Evolutionary conservation across 2,113 vertebrate species (phyloP), one percentile per base, ranked within the genome.

Genomic region (Boleophthalmus pectinirostris): DNA sequence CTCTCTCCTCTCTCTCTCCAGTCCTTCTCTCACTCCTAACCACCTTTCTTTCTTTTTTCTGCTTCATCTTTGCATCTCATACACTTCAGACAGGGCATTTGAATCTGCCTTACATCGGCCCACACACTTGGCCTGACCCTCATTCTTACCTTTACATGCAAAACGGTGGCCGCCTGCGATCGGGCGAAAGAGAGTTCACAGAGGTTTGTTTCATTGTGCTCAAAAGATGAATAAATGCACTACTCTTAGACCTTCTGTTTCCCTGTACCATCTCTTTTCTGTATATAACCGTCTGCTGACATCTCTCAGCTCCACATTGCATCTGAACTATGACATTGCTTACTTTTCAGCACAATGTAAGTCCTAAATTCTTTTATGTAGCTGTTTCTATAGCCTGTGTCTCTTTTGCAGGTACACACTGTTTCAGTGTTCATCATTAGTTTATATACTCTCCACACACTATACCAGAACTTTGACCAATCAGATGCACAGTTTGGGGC

Each of bases 11-110:
- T n/a, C n/a, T n/a, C 78, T 61, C 73, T 46, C 33, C 64, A 61
- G 72, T 72, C 74, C 74, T 24, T 21, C 58, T 16, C 61, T 54
- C 18, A 46, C n/a, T 15, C 45, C 47, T 24, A 25, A 54, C 61
- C 54, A 68, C 68, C 54, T 49, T 74, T 66, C 57, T 49, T 35
- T 33, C 43, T 43, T 73, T 43, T 73, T 66, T 53, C 51, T 64
- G 21, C 24, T 49, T 67, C 61, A 58, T 74, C 69, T 68, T 51
- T 77, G 11, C 51, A 56, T 38, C 63, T 23, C 43, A 47, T 46
- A 21, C 38, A 14, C n/a, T 25, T 63, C 1, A 38, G 60, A 63
- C 29, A 20, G 15, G n/a, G 61, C 61, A 38, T 11, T 63, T 63
- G 25, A 35, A 38, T 64, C 33, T 10, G 10, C n/a, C 18, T 64